These are phyloP conservation scores for Myioborus miniatus DNA, from an alignment of 2,797 vertebrate species.

Conservation along the genomic window DNA sequence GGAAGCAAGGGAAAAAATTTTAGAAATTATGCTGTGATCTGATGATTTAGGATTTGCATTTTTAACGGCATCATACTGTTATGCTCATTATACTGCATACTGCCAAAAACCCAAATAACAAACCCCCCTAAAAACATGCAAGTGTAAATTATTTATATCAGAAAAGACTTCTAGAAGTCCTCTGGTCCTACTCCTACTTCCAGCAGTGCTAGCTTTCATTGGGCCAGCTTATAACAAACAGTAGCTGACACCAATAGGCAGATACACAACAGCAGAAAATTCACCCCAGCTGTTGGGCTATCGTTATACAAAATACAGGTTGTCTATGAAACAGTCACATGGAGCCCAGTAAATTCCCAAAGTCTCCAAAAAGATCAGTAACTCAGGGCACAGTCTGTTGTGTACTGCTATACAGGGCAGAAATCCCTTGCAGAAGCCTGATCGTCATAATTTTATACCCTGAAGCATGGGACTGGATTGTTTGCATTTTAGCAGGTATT, in stretches of 20 bases:
- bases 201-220: neutral
- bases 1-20: neutral
- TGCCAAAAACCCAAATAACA: neutral
- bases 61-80: conserved; percentile 41
- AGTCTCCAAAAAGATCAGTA: neutral
- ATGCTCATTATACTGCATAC: neutral
- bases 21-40: neutral
- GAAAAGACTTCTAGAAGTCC: neutral
- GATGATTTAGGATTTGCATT: conserved; percentile 43
- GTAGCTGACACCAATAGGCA: neutral
- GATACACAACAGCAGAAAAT: neutral
- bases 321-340: neutral
- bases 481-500: neutral
- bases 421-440: neutral
- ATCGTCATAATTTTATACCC: neutral
- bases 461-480: neutral
- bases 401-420: neutral
- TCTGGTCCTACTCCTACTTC: neutral
- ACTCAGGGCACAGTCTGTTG: neutral
- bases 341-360: neutral
- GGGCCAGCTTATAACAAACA: neutral
- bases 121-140: neutral
- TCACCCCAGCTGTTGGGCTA: neutral
- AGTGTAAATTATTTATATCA: neutral
- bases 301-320: neutral